phyloP scores from a whole-genome alignment of 2,113 vertebrate genomes.

The Plectropomus leopardus region DNA sequence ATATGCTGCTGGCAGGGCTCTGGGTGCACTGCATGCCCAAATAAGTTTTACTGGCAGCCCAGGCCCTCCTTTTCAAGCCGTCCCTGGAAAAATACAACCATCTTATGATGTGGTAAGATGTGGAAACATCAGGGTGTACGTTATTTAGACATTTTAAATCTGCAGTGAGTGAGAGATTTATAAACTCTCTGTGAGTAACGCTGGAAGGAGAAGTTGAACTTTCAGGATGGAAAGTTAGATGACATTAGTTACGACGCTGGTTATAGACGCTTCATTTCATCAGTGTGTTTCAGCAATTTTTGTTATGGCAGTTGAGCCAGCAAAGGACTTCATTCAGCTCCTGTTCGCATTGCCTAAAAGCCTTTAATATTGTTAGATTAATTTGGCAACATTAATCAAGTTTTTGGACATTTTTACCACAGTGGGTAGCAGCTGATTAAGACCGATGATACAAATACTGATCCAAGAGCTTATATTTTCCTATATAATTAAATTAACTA shows the following conservation, averaged over 20 bases:
- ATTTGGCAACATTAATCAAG: constrained; percentile 1
- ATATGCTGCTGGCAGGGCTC: constrained; percentile 60
- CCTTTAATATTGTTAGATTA: constrained; percentile 8
- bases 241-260: constrained; percentile 47
- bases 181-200: constrained; percentile 50
- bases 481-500: constrained; percentile 31
- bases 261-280: constrained; percentile 42
- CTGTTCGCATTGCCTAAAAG: not conserved
- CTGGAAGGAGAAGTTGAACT: constrained; percentile 55
- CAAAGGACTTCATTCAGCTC: constrained; percentile 32
- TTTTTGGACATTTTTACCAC: constrained; percentile 26
- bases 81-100: constrained; percentile 74
- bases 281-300: constrained; percentile 5
- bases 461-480: constrained; percentile 40
- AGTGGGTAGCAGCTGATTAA: constrained; percentile 13
- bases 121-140: constrained; percentile 71
- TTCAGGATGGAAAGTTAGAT: constrained; percentile 57
- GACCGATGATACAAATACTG: constrained; percentile 10
- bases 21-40: constrained; percentile 39
- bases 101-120: constrained; percentile 58
- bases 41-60: constrained; percentile 68
- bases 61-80: constrained; percentile 44
- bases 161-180: constrained; percentile 69
- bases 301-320: not conserved
- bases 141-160: constrained; percentile 64